Evolutionary conservation across 2,888 invertebrate species (phyloP).

Genomic region (Melanchra persicariae): DNA sequence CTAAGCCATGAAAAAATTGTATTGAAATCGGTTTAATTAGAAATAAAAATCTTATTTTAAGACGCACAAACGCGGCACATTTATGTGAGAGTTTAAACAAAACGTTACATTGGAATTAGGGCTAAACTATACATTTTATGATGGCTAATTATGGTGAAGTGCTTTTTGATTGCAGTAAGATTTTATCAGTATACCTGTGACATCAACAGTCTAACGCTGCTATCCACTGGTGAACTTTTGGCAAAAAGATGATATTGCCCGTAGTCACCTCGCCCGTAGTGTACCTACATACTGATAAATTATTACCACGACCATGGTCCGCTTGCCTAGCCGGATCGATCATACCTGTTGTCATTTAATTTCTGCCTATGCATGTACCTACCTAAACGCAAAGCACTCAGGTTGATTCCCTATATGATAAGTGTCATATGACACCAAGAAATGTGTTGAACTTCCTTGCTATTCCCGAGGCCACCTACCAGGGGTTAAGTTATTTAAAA

Average conservation of each 20-base stretch:
- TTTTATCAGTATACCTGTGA: slow-evolving; percentile 54
- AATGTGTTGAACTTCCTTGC: background rate
- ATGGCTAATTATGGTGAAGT: slow-evolving; percentile 23
- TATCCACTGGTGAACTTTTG: slow-evolving; percentile 17
- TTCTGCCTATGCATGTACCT: background rate
- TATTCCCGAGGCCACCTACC: background rate
- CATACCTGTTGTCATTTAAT: background rate
- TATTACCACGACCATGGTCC: slow-evolving; percentile 33
- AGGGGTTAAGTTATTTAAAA: too few species aligned
- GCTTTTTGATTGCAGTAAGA: slow-evolving; percentile 48
- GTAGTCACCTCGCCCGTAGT: slow-evolving; percentile 44
- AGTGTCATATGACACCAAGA: background rate
- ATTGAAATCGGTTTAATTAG: slow-evolving; percentile 33
- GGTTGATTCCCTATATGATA: background rate
- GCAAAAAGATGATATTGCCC: slow-evolving; percentile 35
- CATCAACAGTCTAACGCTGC: slow-evolving; percentile 31
- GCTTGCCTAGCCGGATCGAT: background rate
- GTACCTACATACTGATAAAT: slow-evolving; percentile 47
- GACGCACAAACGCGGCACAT: slow-evolving; percentile 10
- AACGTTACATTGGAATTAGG: slow-evolving; percentile 2
- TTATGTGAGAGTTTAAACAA: slow-evolving; percentile 10
- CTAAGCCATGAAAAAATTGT: background rate
- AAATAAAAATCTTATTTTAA: background rate
- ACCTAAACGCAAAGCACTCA: background rate
- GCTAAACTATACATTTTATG: slow-evolving; percentile 20